phyloP scores from a whole-genome alignment of 2,888 invertebrate genomes.

The Pollenia griseotomentosa region DNA sequence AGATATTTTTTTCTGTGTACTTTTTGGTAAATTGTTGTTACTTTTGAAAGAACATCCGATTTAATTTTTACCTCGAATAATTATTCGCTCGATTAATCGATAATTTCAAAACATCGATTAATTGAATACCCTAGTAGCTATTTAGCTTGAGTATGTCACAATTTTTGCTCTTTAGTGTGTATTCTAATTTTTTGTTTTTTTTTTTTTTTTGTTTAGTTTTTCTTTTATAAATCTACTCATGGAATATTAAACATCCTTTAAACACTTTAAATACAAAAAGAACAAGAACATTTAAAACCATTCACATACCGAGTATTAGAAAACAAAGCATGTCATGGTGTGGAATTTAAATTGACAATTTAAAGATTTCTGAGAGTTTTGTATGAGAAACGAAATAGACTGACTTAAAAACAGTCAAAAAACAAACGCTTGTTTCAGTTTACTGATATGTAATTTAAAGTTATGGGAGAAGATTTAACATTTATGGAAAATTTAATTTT shows the following conservation, averaged over 20 bases:
- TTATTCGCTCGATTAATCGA: too few species aligned
- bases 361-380: conserved; percentile 35
- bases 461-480: too few species aligned
- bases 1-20: too few species aligned
- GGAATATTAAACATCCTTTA: conserved; percentile 58
- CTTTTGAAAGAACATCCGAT: too few species aligned
- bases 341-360: conserved; percentile 70
- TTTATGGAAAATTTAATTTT: too few species aligned
- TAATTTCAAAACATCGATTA: too few species aligned
- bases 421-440: background rate
- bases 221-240: conserved; percentile 3
- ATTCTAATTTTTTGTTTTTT: background rate
- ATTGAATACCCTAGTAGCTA: too few species aligned
- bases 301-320: conserved; percentile 16
- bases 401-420: background rate
- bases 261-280: conserved; percentile 2
- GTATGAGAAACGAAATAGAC: background rate
- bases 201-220: background rate
- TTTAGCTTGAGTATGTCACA: background rate
- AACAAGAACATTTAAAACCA: background rate
- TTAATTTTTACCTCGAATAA: too few species aligned
- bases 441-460: background rate
- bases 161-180: conserved; percentile 14
- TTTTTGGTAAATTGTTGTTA: too few species aligned
- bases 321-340: conserved; percentile 59